Evolutionary conservation across 1,140 invertebrate genomes (phyloP).

Genomic region (Trissolcus basalis): DNA sequence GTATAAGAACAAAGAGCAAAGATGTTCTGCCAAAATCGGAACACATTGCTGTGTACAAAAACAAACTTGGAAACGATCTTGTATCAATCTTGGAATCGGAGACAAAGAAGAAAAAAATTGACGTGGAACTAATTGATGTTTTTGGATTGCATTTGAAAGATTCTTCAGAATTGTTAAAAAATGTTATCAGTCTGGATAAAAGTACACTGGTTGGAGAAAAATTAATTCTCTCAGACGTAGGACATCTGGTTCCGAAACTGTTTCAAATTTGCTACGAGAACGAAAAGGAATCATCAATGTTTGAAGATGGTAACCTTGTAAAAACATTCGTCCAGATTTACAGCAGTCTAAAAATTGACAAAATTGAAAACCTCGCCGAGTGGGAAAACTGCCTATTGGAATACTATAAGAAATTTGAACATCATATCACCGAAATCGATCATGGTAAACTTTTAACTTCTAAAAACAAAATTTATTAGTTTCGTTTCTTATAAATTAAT

Average conservation of each 20-base stretch:
- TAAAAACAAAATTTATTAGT: too few relatives aligned
- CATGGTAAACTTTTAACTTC: slow-evolving; percentile 55
- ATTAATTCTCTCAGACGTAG: slow-evolving; percentile 61
- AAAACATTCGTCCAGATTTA: slow-evolving; percentile 55
- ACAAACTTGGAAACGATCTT: slow-evolving; percentile 64
- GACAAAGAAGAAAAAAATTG: slow-evolving; percentile 20
- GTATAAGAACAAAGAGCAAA: slow-evolving; percentile 35
- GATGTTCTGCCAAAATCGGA: slow-evolving; percentile 14
- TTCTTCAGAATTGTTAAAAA: slow-evolving; percentile 54
- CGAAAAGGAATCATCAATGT: slow-evolving; percentile 12
- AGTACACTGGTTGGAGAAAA: slow-evolving; percentile 57
- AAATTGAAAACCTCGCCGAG: slow-evolving; percentile 66
- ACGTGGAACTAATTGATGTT: slow-evolving; percentile 56
- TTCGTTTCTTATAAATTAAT: too few relatives aligned
- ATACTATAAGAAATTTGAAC: slow-evolving; percentile 79
- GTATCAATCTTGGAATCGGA: slow-evolving; percentile 53
- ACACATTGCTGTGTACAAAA: slow-evolving; percentile 61
- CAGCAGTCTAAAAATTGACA: slow-evolving; percentile 51
- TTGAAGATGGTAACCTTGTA: slow-evolving; percentile 54
- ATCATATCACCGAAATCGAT: slow-evolving; percentile 74
- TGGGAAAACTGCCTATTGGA: slow-evolving; percentile 76
- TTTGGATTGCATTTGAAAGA: slow-evolving; percentile 54
- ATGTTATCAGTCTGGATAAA: slow-evolving; percentile 52
- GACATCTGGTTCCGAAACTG: slow-evolving; percentile 62
- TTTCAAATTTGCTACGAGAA: slow-evolving; percentile 51